Evolutionary conservation across 2,888 invertebrate species (phyloP).

Genomic region (Cataglyphis rosenhaueri): DNA sequence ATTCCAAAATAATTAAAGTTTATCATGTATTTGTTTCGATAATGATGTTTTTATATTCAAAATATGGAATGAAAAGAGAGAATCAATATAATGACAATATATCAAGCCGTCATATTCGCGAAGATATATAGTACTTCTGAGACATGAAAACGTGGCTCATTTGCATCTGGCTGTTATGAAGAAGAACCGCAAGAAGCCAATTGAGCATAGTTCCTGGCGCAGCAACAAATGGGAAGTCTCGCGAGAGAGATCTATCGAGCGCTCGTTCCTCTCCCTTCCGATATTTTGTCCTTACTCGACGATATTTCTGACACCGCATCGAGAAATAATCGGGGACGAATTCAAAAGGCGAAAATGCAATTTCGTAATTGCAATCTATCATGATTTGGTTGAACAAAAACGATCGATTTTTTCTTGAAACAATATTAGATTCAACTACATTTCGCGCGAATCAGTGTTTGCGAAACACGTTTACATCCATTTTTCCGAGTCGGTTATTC

Average conservation of each 20-base stretch:
- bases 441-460: slow-evolving; percentile 3
- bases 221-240: slow-evolving; percentile 23
- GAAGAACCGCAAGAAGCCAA: slow-evolving; percentile 17
- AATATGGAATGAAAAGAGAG: background rate
- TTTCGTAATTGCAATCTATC: background rate
- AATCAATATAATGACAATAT: slow-evolving; percentile 49
- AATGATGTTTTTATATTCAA: slow-evolving; percentile 19
- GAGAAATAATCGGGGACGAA: background rate
- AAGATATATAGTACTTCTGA: slow-evolving; percentile 40
- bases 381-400: background rate
- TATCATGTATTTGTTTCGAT: slow-evolving; percentile 17
- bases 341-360: background rate
- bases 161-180: slow-evolving; percentile 50
- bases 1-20: slow-evolving; percentile 17
- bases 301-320: background rate
- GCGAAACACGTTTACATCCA: slow-evolving; percentile 6
- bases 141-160: slow-evolving; percentile 58
- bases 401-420: slow-evolving; percentile 12
- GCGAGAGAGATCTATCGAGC: slow-evolving; percentile 7
- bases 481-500: slow-evolving; percentile 33
- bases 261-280: slow-evolving; percentile 22
- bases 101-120: slow-evolving; percentile 54
- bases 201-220: slow-evolving; percentile 6
- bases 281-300: slow-evolving; percentile 6
- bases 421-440: background rate